A percentile compares a stretch with the other conserved stretches of the same genome.
These are phyloP conservation scores for Dicaeum eximium DNA, from an alignment of 2,113 vertebrate species.

Conservation along the genomic window DNA sequence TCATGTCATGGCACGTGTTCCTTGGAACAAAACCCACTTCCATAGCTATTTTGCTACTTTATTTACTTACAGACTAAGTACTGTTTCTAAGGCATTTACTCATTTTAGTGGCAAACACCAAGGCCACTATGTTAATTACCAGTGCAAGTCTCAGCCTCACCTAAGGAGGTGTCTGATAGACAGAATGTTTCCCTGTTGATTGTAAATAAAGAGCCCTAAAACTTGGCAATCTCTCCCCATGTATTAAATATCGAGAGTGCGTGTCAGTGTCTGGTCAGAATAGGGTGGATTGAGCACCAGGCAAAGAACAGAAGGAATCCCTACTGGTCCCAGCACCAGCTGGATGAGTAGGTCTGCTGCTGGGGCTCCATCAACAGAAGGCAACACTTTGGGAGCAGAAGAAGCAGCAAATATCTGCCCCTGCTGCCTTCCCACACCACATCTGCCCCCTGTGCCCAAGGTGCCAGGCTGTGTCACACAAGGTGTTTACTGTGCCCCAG, in stretches of 20 bases:
- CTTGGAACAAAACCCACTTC: background rate
- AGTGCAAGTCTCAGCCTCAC: background rate
- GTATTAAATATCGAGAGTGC: background rate
- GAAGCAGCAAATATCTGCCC: background rate
- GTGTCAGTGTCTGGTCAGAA: background rate
- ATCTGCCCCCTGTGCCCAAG: background rate
- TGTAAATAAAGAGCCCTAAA: background rate
- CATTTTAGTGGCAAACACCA: background rate
- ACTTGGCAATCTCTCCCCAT: background rate
- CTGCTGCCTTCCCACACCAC: fast-evolving
- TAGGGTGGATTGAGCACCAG: background rate
- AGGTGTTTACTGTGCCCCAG: fast-evolving
- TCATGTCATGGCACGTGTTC: background rate
- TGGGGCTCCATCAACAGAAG: background rate
- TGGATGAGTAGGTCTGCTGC: background rate
- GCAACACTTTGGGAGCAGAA: fast-evolving
- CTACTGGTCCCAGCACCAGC: background rate
- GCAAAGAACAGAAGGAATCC: background rate
- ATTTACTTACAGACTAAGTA: background rate
- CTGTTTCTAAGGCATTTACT: background rate
- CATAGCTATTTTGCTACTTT: background rate
- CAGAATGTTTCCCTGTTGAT: background rate
- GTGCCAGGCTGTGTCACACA: background rate
- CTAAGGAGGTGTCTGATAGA: background rate
- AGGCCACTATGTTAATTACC: background rate